Percentiles rank a stretch among this genome's conserved stretches.
These are phyloP conservation scores for Acronicta aceris DNA, from an alignment of 2,888 invertebrate genomes.

Conservation along the genomic window DNA sequence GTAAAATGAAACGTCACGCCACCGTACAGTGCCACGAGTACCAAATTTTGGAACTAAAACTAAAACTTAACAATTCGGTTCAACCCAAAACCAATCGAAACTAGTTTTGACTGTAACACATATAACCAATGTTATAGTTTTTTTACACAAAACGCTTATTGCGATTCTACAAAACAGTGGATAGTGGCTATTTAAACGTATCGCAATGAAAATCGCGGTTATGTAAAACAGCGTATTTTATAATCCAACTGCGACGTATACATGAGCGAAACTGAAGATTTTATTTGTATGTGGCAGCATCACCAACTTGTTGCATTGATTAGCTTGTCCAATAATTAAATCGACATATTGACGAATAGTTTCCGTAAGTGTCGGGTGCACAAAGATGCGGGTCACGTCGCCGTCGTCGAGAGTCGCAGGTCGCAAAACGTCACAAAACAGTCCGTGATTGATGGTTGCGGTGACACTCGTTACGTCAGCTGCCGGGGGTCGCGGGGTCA, in stretches of 20 bases:
- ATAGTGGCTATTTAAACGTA: too few species aligned
- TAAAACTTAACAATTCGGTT: too few species aligned
- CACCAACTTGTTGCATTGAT: background rate
- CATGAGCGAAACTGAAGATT: background rate
- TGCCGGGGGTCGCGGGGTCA: slow-evolving; percentile 82
- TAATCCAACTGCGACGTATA: background rate
- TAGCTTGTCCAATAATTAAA: slow-evolving; percentile 5
- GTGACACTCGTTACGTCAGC: slow-evolving; percentile 82
- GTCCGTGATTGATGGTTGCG: slow-evolving; percentile 83
- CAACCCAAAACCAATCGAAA: too few species aligned
- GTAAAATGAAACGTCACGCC: too few species aligned
- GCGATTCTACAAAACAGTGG: too few species aligned
- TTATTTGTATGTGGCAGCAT: slow-evolving; percentile 1
- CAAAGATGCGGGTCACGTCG: slow-evolving; percentile 50
- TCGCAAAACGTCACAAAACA: slow-evolving; percentile 81
- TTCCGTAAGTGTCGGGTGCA: slow-evolving; percentile 12
- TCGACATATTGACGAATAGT: background rate
- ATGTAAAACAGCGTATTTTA: too few species aligned
- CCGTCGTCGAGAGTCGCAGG: slow-evolving; percentile 65
- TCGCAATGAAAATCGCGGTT: too few species aligned
- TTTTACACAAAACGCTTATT: too few species aligned
- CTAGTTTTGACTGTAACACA: too few species aligned
- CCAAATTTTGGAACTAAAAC: too few species aligned
- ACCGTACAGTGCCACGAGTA: too few species aligned
- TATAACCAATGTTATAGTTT: too few species aligned